Conservation (phyloP, 1,140 invertebrate genomes). For the Watersipora subatra region DNA sequence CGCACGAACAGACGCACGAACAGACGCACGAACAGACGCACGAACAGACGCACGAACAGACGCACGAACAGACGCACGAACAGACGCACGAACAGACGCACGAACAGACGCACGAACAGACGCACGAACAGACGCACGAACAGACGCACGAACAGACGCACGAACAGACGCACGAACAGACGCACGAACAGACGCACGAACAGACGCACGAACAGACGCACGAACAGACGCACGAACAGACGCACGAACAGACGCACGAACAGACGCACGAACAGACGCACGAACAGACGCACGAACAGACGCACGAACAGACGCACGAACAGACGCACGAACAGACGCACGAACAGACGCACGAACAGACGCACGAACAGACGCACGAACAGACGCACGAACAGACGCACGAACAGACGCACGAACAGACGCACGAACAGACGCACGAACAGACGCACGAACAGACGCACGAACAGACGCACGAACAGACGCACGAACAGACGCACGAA, state of each 20-base stretch:
- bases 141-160: slow-evolving; percentile 11
- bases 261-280: slow-evolving; percentile 40
- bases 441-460: slow-evolving; percentile 12
- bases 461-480: slow-evolving; percentile 12
- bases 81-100: slow-evolving; percentile 3
- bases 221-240: slow-evolving; percentile 15
- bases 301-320: slow-evolving; percentile 43
- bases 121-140: slow-evolving; percentile 25
- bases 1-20: neutral
- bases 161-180: slow-evolving; percentile 23
- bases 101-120: slow-evolving; percentile 20
- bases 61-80: slow-evolving; percentile 5
- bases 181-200: slow-evolving; percentile 23
- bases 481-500: slow-evolving; percentile 8
- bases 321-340: slow-evolving; percentile 39
- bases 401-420: slow-evolving; percentile 22
- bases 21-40: slow-evolving; percentile 1
- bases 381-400: slow-evolving; percentile 12
- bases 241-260: slow-evolving; percentile 13
- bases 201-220: slow-evolving; percentile 36
- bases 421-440: slow-evolving; percentile 10
- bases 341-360: slow-evolving; percentile 11
- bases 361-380: slow-evolving; percentile 12
- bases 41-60: slow-evolving; percentile 5
- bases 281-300: slow-evolving; percentile 43